Base-by-base conservation (phyloP, 2,797 vertebrate genomes). In the Etheostoma nigrum region DNA sequence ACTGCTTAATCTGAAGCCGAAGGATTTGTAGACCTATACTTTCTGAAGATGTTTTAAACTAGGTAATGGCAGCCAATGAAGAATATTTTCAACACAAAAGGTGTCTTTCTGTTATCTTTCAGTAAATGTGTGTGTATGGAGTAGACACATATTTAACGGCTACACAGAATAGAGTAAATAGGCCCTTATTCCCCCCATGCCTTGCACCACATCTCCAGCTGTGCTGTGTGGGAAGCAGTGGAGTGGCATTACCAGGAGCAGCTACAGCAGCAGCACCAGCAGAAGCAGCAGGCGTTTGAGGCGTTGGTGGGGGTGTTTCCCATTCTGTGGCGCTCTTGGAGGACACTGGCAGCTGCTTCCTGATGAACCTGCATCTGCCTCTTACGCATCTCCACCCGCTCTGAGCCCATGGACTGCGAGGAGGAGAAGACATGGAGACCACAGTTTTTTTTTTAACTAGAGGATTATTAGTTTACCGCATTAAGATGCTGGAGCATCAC, bases 191-290 rank as follows among this genome's bases (percentile, higher is more conserved):
- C 45, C 10, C 21, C 61, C 45, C 40, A 4, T 12, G 11, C 60
- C 51, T 40, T 5, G 40, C 54, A 33, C 12, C 54, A 19, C 64
- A 51, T 62, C 44, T 54, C 25, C 44, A 19, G n/a, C 59, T 72
- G 62, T 52, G 78, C 65, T 85, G 82, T 48, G 82, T 82, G 77
- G 51, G 79, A 60, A 48, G 72, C 47, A 51, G 71, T 19, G 60
- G 11, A 21, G 74, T 79, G 82, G 88, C 93, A 95, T 93, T 96
- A 99, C 98, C 98, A 99, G 33, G 98, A 99, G 83, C 98, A 99
- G 95, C 97, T 99, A 84, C 98, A 99, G 88, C 98, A 99, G 87
- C 98, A 99, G 94, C 98, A 99, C 98, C 98, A 99, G 92, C 98
- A 99, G 90, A 99, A 99, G 94, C 98, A 99, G 94, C 98, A 99